These are phyloP conservation scores for Molossus alvarezi DNA, from an alignment of 2,797 vertebrate genomes.

Conservation along the genomic window DNA sequence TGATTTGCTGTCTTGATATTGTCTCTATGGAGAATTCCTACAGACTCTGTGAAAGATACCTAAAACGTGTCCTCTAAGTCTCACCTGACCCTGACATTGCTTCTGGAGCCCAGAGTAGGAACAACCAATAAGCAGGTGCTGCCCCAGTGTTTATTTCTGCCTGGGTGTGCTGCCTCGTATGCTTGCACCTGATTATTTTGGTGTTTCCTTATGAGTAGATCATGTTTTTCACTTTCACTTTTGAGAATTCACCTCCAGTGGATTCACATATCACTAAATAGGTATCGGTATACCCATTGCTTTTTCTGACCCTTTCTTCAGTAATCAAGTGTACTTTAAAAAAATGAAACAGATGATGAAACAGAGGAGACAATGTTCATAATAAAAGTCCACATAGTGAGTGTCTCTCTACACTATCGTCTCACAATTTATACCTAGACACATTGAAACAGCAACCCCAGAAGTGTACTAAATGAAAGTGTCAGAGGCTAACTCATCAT, in stretches of 20 bases:
- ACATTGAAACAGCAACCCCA: not conserved
- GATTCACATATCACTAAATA: constrained; percentile 66
- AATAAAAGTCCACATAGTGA: constrained; percentile 62
- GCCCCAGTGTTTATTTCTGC: constrained; percentile 20
- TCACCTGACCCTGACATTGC: constrained; percentile 68
- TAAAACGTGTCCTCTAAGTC: not conserved
- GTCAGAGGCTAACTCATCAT: not conserved
- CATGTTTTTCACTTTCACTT: constrained; percentile 71
- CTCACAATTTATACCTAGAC: not conserved
- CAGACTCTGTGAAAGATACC: not conserved
- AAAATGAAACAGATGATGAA: constrained; percentile 73
- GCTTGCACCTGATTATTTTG: constrained; percentile 41
- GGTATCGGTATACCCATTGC: not conserved
- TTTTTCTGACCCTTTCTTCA: constrained; percentile 58
- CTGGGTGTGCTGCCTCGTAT: not conserved
- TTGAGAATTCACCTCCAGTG: constrained; percentile 69
- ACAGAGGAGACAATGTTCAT: constrained; percentile 27
- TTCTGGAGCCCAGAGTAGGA: not conserved
- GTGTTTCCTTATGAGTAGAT: constrained; percentile 52
- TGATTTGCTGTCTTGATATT: not conserved
- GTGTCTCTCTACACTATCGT: not conserved
- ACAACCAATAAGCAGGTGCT: constrained; percentile 51
- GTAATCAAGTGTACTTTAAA: constrained; percentile 74
- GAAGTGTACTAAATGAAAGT: not conserved
- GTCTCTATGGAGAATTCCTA: not conserved